Evolutionary conservation across 2,888 invertebrate species (phyloP).

Genomic region (Lasiommata megera): DNA sequence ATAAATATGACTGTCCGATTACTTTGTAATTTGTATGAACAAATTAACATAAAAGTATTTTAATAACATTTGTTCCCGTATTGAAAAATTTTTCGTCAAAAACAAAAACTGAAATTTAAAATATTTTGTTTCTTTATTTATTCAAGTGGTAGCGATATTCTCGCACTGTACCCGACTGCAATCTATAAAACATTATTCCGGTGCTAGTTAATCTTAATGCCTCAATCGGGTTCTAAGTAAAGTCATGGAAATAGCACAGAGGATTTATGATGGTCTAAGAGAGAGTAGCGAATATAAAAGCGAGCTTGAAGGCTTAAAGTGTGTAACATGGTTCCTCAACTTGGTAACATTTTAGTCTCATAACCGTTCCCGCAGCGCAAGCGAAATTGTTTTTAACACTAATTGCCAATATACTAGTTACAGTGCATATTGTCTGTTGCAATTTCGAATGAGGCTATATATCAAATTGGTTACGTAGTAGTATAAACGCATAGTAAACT

Average conservation of each 20-base stretch:
- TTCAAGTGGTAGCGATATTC: background rate
- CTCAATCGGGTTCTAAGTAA: conserved; percentile 11
- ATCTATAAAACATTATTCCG: background rate
- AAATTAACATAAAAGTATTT: too few species aligned
- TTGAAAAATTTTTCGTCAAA: background rate
- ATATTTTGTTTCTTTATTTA: background rate
- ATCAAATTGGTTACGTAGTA: too few species aligned
- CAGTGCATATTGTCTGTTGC: too few species aligned
- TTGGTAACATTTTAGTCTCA: too few species aligned
- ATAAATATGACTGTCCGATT: too few species aligned
- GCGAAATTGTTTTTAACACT: too few species aligned
- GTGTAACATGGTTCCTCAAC: too few species aligned
- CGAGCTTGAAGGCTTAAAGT: background rate
- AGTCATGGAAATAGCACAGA: conserved; percentile 1
- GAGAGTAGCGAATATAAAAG: background rate
- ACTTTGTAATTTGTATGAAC: too few species aligned
- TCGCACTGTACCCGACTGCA: background rate
- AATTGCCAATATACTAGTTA: too few species aligned
- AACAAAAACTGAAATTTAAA: background rate
- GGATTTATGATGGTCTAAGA: background rate
- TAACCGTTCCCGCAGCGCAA: too few species aligned
- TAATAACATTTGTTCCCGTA: background rate
- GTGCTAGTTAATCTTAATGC: conserved; percentile 10
- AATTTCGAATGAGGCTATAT: too few species aligned
- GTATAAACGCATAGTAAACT: too few species aligned